Conservation (phyloP, 2,113 vertebrate genomes). For the Callospermophilus lateralis region DNA sequence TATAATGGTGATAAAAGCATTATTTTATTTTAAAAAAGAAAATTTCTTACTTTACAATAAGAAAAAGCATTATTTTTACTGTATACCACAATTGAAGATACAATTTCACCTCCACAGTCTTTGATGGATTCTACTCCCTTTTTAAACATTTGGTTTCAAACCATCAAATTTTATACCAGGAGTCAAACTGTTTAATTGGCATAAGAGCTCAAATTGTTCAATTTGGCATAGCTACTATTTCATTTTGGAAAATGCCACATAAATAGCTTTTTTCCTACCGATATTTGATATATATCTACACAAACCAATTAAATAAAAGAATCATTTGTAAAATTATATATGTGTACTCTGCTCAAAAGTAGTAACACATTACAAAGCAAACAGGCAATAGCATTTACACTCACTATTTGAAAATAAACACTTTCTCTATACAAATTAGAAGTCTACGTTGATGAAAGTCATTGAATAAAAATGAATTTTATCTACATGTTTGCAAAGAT, state of each 20-base stretch:
- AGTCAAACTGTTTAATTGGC: conserved; percentile 37
- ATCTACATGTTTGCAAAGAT: neutral
- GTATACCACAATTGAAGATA: neutral
- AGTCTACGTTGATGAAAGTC: neutral
- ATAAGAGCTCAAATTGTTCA: conserved; percentile 54
- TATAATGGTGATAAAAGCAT: neutral
- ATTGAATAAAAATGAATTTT: conserved; percentile 2
- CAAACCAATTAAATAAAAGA: conserved; percentile 9
- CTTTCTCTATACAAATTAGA: neutral
- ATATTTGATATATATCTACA: neutral
- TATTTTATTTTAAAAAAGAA: neutral
- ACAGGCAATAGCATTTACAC: neutral
- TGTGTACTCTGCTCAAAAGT: neutral
- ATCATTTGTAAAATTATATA: conserved; percentile 35
- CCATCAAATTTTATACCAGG: conserved; percentile 5
- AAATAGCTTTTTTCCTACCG: neutral
- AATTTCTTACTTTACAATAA: neutral
- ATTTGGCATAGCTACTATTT: conserved; percentile 48
- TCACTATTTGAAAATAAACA: neutral
- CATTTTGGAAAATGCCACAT: conserved; percentile 19
- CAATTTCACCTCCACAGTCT: neutral
- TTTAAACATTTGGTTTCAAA: conserved; percentile 52
- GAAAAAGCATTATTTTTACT: neutral
- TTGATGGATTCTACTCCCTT: neutral
- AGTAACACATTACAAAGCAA: conserved; percentile 14